These are phyloP conservation scores for Psephotus haematonotus DNA, from an alignment of 2,113 vertebrate species.

Conservation along the genomic window DNA sequence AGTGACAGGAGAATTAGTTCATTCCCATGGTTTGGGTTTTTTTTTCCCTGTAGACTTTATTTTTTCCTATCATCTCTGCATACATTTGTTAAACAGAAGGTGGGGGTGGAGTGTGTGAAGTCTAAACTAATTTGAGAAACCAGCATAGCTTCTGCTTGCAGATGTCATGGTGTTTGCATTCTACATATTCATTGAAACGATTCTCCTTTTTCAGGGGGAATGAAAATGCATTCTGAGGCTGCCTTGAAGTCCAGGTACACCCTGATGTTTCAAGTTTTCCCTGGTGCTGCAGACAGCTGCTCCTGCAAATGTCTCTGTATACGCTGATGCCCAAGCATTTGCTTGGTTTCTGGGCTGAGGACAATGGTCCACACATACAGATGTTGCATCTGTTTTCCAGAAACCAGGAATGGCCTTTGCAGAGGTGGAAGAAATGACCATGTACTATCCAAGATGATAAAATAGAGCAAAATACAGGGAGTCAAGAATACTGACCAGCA, in stretches of 20 bases:
- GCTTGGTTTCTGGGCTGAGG: background rate
- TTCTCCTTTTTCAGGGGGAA: constrained; percentile 4
- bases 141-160: constrained; percentile 41
- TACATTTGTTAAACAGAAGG: constrained; percentile 57
- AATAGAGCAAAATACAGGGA: background rate
- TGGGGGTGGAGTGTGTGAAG: constrained; percentile 38
- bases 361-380: too few relatives aligned
- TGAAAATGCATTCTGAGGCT: background rate
- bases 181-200: constrained; percentile 57
- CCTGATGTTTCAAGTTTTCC: background rate
- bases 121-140: constrained; percentile 64
- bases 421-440: background rate
- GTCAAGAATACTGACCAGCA: background rate
- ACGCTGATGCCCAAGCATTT: background rate
- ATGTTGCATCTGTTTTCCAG: background rate
- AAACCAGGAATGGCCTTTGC: background rate
- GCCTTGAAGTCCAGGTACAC: background rate
- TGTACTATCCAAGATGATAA: background rate
- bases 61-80: constrained; percentile 23
- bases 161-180: constrained; percentile 49
- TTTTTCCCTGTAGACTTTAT: background rate
- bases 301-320: background rate
- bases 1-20: constrained; percentile 59
- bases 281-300: background rate
- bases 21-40: background rate